Percentiles rank a stretch among this genome's conserved stretches.
These are phyloP conservation scores for Philaethria dido DNA, from an alignment of 2,888 invertebrate genomes.

Conservation along the genomic window DNA sequence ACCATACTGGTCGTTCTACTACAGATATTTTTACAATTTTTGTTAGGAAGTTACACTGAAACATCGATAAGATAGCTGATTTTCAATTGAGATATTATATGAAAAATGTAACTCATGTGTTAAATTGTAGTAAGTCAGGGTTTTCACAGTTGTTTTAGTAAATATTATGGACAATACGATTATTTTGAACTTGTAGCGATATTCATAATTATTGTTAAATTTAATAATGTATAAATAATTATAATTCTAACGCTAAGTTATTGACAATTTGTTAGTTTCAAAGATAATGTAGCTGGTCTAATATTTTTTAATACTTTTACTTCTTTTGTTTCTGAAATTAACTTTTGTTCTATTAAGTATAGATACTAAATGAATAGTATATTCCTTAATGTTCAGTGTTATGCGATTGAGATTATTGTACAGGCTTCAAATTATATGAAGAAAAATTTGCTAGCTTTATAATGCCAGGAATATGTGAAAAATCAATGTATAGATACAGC, in stretches of 20 bases:
- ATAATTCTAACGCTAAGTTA: constrained; percentile 14
- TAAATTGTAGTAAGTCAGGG: constrained; percentile 46
- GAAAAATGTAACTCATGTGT: constrained; percentile 22
- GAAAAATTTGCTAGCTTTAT: neutral
- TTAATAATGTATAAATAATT: constrained; percentile 12
- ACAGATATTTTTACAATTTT: constrained; percentile 66
- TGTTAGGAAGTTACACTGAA: constrained; percentile 66
- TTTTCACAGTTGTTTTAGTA: constrained; percentile 47
- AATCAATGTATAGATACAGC: too few relatives aligned
- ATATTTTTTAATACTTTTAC: neutral
- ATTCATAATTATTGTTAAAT: constrained; percentile 2
- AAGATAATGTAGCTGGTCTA: neutral
- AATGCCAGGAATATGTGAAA: too few relatives aligned
- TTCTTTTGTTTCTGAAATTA: neutral
- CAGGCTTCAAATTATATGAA: neutral
- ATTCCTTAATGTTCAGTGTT: neutral
- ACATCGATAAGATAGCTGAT: constrained; percentile 73
- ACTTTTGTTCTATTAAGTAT: neutral
- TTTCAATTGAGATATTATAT: constrained; percentile 32
- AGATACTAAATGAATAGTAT: too few relatives aligned
- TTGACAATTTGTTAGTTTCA: neutral
- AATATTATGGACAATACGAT: constrained; percentile 43
- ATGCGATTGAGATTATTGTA: neutral
- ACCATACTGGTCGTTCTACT: constrained; percentile 67
- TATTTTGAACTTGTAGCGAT: constrained; percentile 29